Evolutionary conservation across 2,888 invertebrate species (phyloP).

Genomic region (Brachyptera risi): DNA sequence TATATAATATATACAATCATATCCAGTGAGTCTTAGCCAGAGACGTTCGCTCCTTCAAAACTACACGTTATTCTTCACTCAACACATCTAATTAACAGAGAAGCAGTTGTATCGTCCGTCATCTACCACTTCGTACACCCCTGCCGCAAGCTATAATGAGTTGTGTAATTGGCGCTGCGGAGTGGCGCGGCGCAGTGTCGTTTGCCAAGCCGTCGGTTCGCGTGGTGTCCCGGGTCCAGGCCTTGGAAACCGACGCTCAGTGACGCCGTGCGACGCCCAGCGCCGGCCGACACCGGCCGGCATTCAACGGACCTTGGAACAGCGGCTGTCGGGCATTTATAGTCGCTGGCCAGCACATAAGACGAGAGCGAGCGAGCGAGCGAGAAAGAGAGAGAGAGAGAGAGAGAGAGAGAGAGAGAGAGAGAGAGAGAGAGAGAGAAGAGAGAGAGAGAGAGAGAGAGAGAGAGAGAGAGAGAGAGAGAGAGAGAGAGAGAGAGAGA

Average conservation of each 20-base stretch:
- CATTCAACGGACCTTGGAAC: not conserved
- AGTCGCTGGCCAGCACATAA: not conserved
- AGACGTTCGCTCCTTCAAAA: too few relatives aligned
- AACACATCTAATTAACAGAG: too few relatives aligned
- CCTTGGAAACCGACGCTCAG: not conserved
- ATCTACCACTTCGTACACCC: not conserved
- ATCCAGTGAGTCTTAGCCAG: too few relatives aligned
- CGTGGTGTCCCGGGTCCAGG: not conserved
- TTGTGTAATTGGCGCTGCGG: not conserved
- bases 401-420: too few relatives aligned
- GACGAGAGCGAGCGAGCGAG: not conserved
- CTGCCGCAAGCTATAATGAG: not conserved
- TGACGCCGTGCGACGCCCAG: not conserved
- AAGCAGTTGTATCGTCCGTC: too few relatives aligned
- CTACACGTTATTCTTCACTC: too few relatives aligned
- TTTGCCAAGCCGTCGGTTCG: not conserved
- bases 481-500: too few relatives aligned
- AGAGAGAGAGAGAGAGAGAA: too few relatives aligned
- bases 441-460: too few relatives aligned
- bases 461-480: too few relatives aligned
- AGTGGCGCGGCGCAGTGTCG: not conserved
- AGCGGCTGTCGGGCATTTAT: conserved; percentile 2
- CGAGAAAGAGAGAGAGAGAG: too few relatives aligned
- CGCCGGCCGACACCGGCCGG: not conserved
- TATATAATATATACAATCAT: too few relatives aligned